Percentiles rank a stretch among this genome's conserved stretches.
These are phyloP conservation scores for Achlya flavicornis DNA, from an alignment of 2,888 invertebrate species.

Conservation along the genomic window DNA sequence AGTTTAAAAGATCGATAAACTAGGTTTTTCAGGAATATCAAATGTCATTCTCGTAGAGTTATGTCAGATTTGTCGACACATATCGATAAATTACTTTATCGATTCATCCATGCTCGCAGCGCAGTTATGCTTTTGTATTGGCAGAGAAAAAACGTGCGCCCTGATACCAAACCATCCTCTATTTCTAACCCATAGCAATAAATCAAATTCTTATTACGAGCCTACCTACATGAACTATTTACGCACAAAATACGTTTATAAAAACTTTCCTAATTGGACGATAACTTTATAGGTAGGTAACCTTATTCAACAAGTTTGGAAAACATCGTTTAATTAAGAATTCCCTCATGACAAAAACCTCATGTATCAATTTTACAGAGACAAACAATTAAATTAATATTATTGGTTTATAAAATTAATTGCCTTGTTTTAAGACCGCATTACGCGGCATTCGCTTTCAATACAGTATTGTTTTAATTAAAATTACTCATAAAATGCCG, in stretches of 20 bases:
- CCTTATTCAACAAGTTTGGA: neutral
- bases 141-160: neutral
- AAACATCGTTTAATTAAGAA: neutral
- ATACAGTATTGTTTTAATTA: constrained; percentile 38
- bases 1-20: too few relatives aligned
- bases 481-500: constrained; percentile 40
- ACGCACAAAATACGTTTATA: neutral
- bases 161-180: neutral
- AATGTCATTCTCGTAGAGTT: too few relatives aligned
- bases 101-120: too few relatives aligned
- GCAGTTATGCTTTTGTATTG: too few relatives aligned
- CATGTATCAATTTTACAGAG: neutral
- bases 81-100: too few relatives aligned
- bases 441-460: constrained; percentile 8
- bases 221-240: neutral
- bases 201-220: constrained; percentile 1
- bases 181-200: neutral
- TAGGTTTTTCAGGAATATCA: too few relatives aligned
- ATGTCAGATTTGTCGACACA: too few relatives aligned
- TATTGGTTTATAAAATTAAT: neutral
- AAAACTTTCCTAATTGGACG: neutral
- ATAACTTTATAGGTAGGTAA: neutral
- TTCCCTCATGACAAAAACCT: neutral
- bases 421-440: constrained; percentile 11
- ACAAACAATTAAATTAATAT: neutral